Base-by-base conservation (phyloP, 2,888 invertebrate species). In the Netelia melanura region DNA sequence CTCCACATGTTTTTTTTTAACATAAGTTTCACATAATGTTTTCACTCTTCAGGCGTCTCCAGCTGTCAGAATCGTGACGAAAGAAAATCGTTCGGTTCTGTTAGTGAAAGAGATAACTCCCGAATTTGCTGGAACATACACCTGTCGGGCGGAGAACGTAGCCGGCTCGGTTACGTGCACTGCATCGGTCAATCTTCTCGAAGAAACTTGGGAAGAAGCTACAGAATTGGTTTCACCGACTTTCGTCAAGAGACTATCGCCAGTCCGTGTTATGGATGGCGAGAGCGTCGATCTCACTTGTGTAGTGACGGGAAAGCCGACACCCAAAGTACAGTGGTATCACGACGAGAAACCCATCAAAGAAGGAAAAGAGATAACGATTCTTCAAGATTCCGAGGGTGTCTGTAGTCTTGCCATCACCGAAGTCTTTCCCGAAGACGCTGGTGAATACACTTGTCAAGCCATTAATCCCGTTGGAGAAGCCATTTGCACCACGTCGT, bases 391-490 rank as follows among this genome's bases (percentile, higher is more conserved):
- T 90, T 95, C 95, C 86, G 97, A 97, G 91, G 98, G 98, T 86
- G 94, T 96, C 83, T 98, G 98, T 91, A 96, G 96, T 92, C 94
- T 98, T 88, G 96, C 96, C 86, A 97, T 98, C 89, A 96, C 96
- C 87, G 98, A 98, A 95, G 98, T 98, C 74, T 98, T 98, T 91
- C 97, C 98, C 14, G 98, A 98, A 95, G 97, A 98, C 95, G 96
- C 97, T 90, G 98, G 98, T 83, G 96, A 95, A 92, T 98, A 98
- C 93, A 96, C 96, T 83, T 98, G 98, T 93, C 95, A 95, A 90
- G 98, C 98, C 71, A 95, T 95, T 75, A 98, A 98, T 94, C 96
- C 96, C 90, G 96, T 97, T 90, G 99, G 99, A 89, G 96, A 96
- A 95, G 97, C 96, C 90, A 95, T 96, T 92, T 97, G 97, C 91